These are phyloP conservation scores for Lypha dubia DNA, from an alignment of 2,888 invertebrate genomes.

Conservation along the genomic window DNA sequence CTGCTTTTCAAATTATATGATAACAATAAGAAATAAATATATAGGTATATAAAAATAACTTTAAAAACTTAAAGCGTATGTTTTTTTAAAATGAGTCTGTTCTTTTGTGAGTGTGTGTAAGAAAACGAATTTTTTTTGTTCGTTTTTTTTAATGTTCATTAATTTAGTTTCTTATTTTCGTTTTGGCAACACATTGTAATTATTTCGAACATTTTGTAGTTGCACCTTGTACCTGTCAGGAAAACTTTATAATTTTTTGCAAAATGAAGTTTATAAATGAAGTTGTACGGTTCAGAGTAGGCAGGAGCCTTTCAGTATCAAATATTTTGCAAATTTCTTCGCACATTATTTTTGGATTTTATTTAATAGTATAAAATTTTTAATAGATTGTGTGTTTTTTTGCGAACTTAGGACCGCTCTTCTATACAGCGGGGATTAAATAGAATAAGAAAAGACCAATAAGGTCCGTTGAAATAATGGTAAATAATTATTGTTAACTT, in stretches of 20 bases:
- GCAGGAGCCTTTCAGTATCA: not conserved
- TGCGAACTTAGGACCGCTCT: too few relatives aligned
- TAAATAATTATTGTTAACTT: too few relatives aligned
- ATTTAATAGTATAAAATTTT: too few relatives aligned
- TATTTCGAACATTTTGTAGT: conserved; percentile 51
- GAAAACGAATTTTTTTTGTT: conserved; percentile 15
- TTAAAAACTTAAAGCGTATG: conserved; percentile 20
- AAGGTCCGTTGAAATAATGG: too few relatives aligned
- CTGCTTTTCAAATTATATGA: conserved; percentile 28
- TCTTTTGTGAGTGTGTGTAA: conserved; percentile 18
- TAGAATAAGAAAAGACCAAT: too few relatives aligned
- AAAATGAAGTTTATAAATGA: conserved; percentile 51
- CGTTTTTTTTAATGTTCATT: not conserved
- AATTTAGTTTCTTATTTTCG: not conserved
- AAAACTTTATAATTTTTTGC: conserved; percentile 54
- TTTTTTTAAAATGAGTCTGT: conserved; percentile 40
- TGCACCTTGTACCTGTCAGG: conserved; percentile 57
- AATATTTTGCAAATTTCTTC: too few relatives aligned
- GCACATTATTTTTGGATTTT: too few relatives aligned
- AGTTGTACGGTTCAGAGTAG: not conserved
- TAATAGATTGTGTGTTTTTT: too few relatives aligned
- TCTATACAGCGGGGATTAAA: too few relatives aligned
- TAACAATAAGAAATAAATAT: conserved; percentile 6
- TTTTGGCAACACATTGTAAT: conserved; percentile 56
- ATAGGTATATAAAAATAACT: conserved; percentile 13